Conservation (phyloP, 2,113 vertebrate species). For the Centropus bengalensis region DNA sequence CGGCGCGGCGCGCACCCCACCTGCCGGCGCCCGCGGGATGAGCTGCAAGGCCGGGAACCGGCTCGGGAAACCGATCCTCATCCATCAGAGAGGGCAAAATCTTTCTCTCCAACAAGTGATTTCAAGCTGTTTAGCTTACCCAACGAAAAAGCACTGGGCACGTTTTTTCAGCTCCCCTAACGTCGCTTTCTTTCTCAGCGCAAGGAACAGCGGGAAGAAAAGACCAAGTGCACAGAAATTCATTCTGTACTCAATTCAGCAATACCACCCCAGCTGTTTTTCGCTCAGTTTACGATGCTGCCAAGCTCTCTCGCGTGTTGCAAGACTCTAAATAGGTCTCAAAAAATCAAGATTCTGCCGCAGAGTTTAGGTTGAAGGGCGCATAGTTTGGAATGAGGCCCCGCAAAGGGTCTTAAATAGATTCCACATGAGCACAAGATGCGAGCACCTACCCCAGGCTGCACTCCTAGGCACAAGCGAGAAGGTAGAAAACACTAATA, state of each 20-base stretch:
- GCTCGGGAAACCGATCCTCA: neutral
- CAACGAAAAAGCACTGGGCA: neutral
- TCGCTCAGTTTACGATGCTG: neutral
- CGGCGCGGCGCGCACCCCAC: neutral
- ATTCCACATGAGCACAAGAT: constrained; percentile 41
- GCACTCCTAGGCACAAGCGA: neutral
- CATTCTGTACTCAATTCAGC: neutral
- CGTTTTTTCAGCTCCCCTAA: fast-evolving
- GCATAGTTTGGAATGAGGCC: constrained; percentile 62
- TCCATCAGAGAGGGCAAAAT: fast-evolving
- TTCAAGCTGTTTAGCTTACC: neutral
- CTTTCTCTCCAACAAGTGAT: neutral
- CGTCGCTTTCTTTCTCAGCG: neutral
- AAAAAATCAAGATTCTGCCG: constrained; percentile 7
- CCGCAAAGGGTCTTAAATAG: constrained; percentile 53
- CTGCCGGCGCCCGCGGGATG: neutral
- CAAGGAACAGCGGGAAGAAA: neutral
- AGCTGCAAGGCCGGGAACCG: no score
- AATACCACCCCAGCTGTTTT: neutral
- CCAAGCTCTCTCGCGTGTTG: constrained; percentile 1
- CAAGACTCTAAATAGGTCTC: neutral
- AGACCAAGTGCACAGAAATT: neutral
- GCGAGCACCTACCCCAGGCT: neutral
- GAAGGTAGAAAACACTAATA: neutral
- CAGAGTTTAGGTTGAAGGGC: constrained; percentile 57